Conservation (phyloP, 1,140 invertebrate genomes). For the Drosophila lini region DNA sequence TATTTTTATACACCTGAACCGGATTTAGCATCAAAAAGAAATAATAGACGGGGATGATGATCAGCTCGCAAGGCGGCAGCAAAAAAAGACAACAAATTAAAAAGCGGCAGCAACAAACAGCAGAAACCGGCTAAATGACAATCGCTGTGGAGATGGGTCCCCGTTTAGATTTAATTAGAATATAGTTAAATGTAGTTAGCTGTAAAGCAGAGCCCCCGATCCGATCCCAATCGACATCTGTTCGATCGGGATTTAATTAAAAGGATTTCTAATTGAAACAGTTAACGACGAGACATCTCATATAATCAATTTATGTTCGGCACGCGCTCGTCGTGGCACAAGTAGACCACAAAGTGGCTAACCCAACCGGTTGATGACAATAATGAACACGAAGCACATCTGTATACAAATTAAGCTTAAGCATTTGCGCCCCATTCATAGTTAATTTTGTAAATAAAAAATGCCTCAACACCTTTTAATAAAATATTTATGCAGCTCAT, state of each 20-base stretch:
- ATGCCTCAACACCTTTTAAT: background rate
- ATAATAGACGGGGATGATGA: slow-evolving; percentile 41
- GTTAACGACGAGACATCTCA: background rate
- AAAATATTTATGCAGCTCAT: background rate
- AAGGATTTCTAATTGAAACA: slow-evolving; percentile 21
- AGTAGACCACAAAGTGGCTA: slow-evolving; percentile 22
- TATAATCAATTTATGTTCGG: slow-evolving; percentile 39
- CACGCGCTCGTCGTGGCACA: slow-evolving; percentile 52
- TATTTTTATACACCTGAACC: slow-evolving; percentile 45
- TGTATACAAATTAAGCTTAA: background rate
- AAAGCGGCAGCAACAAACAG: slow-evolving; percentile 28
- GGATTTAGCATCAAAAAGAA: slow-evolving; percentile 44
- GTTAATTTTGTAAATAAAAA: slow-evolving; percentile 11
- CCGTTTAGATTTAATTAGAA: slow-evolving; percentile 50
- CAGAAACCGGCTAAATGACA: slow-evolving; percentile 73
- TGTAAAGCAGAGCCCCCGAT: background rate
- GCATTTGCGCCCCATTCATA: slow-evolving; percentile 20
- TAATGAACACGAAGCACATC: slow-evolving; percentile 1
- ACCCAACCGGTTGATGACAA: slow-evolving; percentile 52
- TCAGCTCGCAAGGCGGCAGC: slow-evolving; percentile 11
- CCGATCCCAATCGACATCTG: slow-evolving; percentile 3
- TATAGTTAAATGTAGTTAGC: slow-evolving; percentile 45
- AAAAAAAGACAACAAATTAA: slow-evolving; percentile 14
- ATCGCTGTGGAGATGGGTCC: slow-evolving; percentile 46
- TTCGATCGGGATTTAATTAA: slow-evolving; percentile 17